A percentile compares a stretch with the other conserved stretches of the same genome.
Conservation (phyloP, 2,113 vertebrate genomes). For the Eptesicus fuscus region DNA sequence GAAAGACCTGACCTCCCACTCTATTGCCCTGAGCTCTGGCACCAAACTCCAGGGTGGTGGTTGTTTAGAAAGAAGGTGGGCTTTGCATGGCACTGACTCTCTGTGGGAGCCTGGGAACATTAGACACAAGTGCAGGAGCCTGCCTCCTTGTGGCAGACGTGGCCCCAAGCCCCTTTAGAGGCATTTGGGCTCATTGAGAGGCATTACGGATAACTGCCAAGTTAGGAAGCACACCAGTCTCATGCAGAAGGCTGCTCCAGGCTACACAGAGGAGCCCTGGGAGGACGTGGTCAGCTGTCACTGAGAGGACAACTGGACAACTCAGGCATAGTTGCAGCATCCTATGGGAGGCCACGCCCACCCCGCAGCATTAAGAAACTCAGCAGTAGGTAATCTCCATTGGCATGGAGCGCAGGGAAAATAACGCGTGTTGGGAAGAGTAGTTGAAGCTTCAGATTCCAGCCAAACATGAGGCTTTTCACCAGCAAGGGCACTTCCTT, state of each 20-base stretch:
- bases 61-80: not conserved
- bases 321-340: not conserved
- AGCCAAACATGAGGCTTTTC: not conserved
- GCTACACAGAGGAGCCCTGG: not conserved
- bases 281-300: not conserved
- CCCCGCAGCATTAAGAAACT: not conserved
- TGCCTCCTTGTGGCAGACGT: not conserved
- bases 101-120: not conserved
- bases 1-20: not conserved
- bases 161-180: not conserved
- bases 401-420: not conserved
- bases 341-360: not conserved
- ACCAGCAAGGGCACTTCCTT: not conserved
- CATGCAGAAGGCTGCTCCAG: not conserved
- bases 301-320: not conserved
- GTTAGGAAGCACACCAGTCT: not conserved
- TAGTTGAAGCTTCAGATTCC: not conserved
- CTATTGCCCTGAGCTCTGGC: not conserved
- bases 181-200: not conserved
- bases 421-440: not conserved
- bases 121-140: not conserved
- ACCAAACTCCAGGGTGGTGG: not conserved
- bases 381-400: not conserved
- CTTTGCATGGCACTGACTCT: not conserved
- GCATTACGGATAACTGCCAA: not conserved